Evolutionary conservation across 2,113 vertebrate species (phyloP).

Genomic region (Uria aalge): DNA sequence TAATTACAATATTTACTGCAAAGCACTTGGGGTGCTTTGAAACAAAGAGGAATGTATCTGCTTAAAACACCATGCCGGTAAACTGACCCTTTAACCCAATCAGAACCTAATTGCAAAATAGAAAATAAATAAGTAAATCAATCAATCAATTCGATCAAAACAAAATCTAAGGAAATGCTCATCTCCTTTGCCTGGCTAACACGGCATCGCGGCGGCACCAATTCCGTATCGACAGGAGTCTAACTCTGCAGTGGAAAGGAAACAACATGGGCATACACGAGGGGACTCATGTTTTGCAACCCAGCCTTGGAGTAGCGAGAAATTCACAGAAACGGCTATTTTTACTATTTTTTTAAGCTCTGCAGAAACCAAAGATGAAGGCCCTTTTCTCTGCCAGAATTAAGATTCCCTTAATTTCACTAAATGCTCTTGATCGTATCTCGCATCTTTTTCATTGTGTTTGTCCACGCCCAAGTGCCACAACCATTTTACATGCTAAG

Average conservation of each 20-base stretch:
- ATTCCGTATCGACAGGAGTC: too few species aligned
- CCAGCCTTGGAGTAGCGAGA: not conserved
- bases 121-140: not conserved
- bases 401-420: constrained; percentile 7
- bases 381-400: not conserved
- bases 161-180: not conserved
- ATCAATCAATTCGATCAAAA: not conserved
- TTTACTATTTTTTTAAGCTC: not conserved
- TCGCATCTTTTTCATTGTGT: accelerated
- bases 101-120: not conserved
- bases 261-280: accelerated
- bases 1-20: not conserved
- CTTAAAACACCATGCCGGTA: not conserved
- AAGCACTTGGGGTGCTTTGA: not conserved
- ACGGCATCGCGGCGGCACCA: accelerated
- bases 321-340: not conserved
- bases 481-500: not conserved
- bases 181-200: not conserved
- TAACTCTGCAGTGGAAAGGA: not conserved
- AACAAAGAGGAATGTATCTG: not conserved
- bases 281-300: not conserved
- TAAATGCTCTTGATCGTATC: not conserved
- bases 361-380: not conserved
- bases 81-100: not conserved
- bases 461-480: not conserved